These are phyloP conservation scores for Caenorhabditis macrosperma DNA, from an alignment of 2,888 invertebrate genomes.

Conservation along the genomic window DNA sequence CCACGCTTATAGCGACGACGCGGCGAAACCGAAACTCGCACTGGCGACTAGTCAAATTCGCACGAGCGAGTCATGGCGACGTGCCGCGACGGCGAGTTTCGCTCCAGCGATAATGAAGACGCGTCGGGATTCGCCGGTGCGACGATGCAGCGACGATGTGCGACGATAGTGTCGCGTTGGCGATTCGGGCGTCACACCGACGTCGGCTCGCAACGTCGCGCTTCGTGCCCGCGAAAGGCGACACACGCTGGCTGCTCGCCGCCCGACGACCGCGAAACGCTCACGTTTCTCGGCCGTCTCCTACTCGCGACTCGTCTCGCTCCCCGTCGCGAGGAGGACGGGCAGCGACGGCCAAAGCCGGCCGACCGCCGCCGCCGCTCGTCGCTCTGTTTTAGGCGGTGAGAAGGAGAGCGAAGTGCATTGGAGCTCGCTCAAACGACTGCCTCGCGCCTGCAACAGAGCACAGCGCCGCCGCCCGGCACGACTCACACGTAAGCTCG, in stretches of 20 bases:
- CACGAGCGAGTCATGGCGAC: background rate
- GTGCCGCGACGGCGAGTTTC: conserved; percentile 1
- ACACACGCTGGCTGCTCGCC: background rate
- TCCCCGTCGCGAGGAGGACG: background rate
- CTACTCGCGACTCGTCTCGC: background rate
- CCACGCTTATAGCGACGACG: background rate
- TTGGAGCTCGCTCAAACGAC: background rate
- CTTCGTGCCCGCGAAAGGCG: conserved; percentile 5
- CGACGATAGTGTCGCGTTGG: background rate
- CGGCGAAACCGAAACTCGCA: background rate
- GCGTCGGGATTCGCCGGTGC: conserved; percentile 18
- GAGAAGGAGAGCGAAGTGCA: background rate
- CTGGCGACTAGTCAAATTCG: background rate
- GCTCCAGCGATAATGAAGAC: conserved; percentile 26
- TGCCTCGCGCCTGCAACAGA: too few relatives aligned
- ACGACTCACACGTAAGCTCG: conserved; percentile 43
- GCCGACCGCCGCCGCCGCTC: background rate
- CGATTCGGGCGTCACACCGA: conserved; percentile 2
- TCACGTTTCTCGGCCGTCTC: conserved; percentile 23
- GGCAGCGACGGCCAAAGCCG: background rate
- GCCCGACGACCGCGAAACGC: background rate
- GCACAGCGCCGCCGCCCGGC: background rate
- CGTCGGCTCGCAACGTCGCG: conserved; percentile 9
- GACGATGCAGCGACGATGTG: conserved; percentile 1
- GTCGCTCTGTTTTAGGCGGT: background rate